phyloP scores from a whole-genome alignment of 2,113 vertebrate species.

The mouse (Mus musculus) region DNA sequence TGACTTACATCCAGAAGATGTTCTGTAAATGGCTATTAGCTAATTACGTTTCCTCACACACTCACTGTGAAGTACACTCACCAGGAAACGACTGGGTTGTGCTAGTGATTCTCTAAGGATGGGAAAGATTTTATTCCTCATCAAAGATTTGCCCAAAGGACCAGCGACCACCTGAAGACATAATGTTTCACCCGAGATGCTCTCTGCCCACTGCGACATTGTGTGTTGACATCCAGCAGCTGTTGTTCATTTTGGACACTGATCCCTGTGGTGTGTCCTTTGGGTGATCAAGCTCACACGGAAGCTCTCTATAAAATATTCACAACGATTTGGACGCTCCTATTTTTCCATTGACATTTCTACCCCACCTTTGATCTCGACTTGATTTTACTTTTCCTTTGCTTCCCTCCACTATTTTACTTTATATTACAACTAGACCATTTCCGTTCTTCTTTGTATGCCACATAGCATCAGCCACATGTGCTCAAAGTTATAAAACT shows the following conservation, averaged over 20 bases:
- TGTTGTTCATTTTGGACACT: conserved; percentile 78
- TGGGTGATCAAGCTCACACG: conserved; percentile 80
- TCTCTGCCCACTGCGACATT: conserved; percentile 75
- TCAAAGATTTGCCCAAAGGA: conserved; percentile 67
- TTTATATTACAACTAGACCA: conserved; percentile 29
- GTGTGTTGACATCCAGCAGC: conserved; percentile 79
- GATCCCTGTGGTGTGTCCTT: conserved; percentile 81
- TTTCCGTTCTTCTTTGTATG: background rate
- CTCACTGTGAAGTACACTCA: conserved; percentile 39
- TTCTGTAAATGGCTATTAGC: background rate
- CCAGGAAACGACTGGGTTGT: conserved; percentile 32
- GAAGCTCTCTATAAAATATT: conserved; percentile 82
- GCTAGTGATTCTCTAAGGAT: conserved; percentile 17
- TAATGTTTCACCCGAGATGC: conserved; percentile 65
- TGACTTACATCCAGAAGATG: background rate
- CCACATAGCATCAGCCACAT: background rate
- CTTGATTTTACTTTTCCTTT: conserved; percentile 73
- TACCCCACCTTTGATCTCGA: conserved; percentile 76
- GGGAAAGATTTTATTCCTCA: conserved; percentile 46
- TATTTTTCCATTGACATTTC: conserved; percentile 82
- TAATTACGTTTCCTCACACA: conserved; percentile 51
- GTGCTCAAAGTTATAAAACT: conserved; percentile 55
- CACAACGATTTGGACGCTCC: conserved; percentile 78
- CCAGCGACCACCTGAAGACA: conserved; percentile 61
- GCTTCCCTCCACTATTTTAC: conserved; percentile 21